A percentile compares a stretch with the other conserved stretches of the same genome.
Conservation (phyloP, 2,113 vertebrate genomes). For the Strix aluco region DNA sequence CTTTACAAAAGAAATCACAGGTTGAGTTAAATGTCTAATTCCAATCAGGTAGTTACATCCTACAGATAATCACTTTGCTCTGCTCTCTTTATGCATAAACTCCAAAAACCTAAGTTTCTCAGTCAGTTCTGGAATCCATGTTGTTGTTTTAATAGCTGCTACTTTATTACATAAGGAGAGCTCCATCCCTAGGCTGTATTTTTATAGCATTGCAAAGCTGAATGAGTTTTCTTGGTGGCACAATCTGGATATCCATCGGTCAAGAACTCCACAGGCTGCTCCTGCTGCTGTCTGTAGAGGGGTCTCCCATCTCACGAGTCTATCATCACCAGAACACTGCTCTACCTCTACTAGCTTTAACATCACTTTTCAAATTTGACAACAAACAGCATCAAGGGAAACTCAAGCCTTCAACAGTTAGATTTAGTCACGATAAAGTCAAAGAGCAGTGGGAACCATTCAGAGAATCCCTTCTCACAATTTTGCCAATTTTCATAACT, state of each 20-base stretch:
- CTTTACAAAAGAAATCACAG: background rate
- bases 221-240: background rate
- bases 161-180: background rate
- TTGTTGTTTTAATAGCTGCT: background rate
- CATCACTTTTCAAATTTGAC: background rate
- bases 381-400: background rate
- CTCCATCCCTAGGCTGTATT: background rate
- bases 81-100: background rate
- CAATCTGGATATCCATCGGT: background rate
- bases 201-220: background rate
- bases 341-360: background rate
- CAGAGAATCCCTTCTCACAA: background rate
- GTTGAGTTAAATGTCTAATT: background rate
- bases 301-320: rapidly evolving
- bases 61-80: background rate
- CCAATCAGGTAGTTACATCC: background rate
- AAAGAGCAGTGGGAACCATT: background rate
- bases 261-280: background rate
- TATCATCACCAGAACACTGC: background rate
- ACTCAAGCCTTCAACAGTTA: background rate
- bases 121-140: background rate
- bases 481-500: background rate
- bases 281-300: background rate
- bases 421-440: background rate
- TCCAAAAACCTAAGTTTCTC: background rate